Conservation (phyloP, 37 sponge, comb jelly and placozoan species). For the Aphrocallistes beatrix region DNA sequence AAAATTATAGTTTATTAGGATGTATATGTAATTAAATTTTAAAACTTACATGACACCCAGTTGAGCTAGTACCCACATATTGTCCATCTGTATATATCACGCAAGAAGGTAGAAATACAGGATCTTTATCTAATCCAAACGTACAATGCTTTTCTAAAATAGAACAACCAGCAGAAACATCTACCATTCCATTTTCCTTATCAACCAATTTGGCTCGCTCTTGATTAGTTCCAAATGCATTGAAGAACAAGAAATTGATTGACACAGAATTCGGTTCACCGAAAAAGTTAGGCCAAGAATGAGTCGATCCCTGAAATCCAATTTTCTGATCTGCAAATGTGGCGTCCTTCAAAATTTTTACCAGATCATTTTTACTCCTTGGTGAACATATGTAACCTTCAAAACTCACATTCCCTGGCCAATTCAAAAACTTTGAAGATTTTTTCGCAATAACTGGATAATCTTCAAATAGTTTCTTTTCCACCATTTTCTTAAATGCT, state of each 20-base stretch:
- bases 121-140: neutral
- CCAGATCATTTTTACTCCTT: neutral
- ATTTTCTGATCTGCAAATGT: neutral
- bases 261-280: neutral
- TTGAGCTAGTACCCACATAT: neutral
- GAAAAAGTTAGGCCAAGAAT: neutral
- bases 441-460: neutral
- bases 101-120: neutral
- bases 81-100: neutral
- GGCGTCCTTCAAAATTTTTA: neutral
- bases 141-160: neutral
- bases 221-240: neutral
- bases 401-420: neutral
- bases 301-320: neutral
- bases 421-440: neutral
- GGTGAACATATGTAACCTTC: neutral
- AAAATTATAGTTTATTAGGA: no score
- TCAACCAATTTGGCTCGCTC: neutral
- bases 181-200: neutral
- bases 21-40: no score
- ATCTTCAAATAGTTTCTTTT: no score
- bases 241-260: neutral
- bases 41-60: conserved; percentile 11
- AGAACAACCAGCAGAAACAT: neutral
- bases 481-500: no score